These are phyloP conservation scores for Cylas formicarius DNA, from an alignment of 1,140 invertebrate genomes.

Conservation along the genomic window DNA sequence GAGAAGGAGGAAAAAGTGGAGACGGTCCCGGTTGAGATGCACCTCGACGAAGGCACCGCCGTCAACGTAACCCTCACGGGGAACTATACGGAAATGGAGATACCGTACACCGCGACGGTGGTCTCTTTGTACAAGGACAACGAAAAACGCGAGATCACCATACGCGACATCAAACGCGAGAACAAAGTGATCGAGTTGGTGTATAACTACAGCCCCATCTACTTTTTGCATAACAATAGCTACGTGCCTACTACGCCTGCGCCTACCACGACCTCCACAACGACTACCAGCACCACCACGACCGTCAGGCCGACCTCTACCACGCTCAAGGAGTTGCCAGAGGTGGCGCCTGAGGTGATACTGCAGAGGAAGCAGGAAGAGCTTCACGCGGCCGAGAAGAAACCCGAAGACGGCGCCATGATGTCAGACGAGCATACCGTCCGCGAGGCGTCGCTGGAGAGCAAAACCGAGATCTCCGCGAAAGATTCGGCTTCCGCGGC, in stretches of 20 bases:
- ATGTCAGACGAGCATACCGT: constrained; percentile 24
- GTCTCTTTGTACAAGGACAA: constrained; percentile 62
- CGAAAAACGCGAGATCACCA: constrained; percentile 42
- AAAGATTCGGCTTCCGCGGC: no score
- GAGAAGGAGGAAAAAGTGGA: constrained; percentile 52
- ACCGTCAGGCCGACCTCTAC: constrained; percentile 52
- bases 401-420: constrained; percentile 30
- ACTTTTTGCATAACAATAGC: constrained; percentile 64
- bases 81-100: constrained; percentile 61
- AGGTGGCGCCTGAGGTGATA: constrained; percentile 15
- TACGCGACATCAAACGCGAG: constrained; percentile 55
- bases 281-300: constrained; percentile 55
- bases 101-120: constrained; percentile 63
- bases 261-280: constrained; percentile 63
- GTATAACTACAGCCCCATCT: constrained; percentile 61
- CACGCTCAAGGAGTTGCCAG: constrained; percentile 39
- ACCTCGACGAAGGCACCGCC: constrained; percentile 63
- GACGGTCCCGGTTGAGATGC: constrained; percentile 51
- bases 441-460: constrained; percentile 26
- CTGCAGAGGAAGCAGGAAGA: constrained; percentile 10
- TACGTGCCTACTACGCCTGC: constrained; percentile 69
- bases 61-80: constrained; percentile 69
- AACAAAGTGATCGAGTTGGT: constrained; percentile 58
- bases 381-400: constrained; percentile 14
- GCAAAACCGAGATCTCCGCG: constrained; percentile 22